phyloP scores from a whole-genome alignment of 2,888 invertebrate species.

The Drepana falcataria region DNA sequence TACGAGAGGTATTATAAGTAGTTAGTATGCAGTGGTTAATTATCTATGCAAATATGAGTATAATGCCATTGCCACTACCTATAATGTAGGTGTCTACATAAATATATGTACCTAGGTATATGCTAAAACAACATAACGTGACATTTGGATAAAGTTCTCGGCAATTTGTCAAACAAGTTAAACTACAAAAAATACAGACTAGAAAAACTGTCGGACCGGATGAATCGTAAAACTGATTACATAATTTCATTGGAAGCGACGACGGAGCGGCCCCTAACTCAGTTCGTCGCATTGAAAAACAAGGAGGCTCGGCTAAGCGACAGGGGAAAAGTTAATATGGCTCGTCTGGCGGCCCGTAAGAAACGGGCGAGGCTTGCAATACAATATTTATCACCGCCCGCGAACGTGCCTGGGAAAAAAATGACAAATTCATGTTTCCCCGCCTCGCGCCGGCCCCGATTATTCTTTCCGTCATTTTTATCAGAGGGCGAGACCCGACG shows the following conservation, averaged over 20 bases:
- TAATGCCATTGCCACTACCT: too few species aligned
- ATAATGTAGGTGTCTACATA: not conserved
- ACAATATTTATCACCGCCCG: constrained; percentile 76
- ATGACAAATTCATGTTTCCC: constrained; percentile 76
- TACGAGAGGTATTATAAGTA: not conserved
- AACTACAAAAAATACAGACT: constrained; percentile 38
- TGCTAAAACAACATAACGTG: not conserved
- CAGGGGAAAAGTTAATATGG: constrained; percentile 57
- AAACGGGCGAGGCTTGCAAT: constrained; percentile 64
- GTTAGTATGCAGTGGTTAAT: not conserved
- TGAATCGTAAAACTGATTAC: constrained; percentile 69
- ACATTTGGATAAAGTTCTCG: not conserved
- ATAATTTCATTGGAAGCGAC: constrained; percentile 69
- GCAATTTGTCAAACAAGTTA: constrained; percentile 6
- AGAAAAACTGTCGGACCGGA: constrained; percentile 53
- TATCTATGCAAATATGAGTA: not conserved
- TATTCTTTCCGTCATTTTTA: constrained; percentile 72
- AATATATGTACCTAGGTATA: not conserved
- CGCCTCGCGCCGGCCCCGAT: constrained; percentile 43
- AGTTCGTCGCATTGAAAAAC: constrained; percentile 63
- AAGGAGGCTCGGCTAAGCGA: constrained; percentile 54
- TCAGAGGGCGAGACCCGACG: constrained; percentile 61
- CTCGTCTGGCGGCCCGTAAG: constrained; percentile 35
- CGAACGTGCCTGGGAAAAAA: constrained; percentile 75
- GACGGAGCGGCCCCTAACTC: constrained; percentile 60